Percentiles rank a stretch among this genome's conserved stretches.
These are phyloP conservation scores for Pogoniulus pusillus DNA, from an alignment of 2,797 vertebrate species.

Conservation along the genomic window DNA sequence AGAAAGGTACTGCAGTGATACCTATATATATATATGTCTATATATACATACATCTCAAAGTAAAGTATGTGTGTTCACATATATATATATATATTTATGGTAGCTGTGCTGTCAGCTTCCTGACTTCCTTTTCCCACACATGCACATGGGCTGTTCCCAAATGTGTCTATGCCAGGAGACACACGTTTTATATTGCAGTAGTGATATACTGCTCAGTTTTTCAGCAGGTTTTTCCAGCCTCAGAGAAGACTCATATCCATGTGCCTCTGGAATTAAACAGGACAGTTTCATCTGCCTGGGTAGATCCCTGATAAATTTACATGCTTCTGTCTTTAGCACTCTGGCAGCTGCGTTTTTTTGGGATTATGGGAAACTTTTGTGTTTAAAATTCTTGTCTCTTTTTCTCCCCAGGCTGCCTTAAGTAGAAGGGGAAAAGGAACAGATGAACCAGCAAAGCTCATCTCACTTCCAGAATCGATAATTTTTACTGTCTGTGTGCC, in stretches of 20 bases:
- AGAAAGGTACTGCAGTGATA: not conserved
- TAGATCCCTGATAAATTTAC: constrained; percentile 5
- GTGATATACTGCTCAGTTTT: not conserved
- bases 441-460: not conserved
- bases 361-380: not conserved
- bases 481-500: not conserved
- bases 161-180: not conserved
- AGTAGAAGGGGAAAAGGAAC: not conserved
- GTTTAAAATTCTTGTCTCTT: constrained; percentile 9
- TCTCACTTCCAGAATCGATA: not conserved
- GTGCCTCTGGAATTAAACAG: not conserved
- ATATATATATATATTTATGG: not conserved
- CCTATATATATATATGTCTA: too few species aligned
- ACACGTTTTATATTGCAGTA: not conserved
- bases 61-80: too few species aligned
- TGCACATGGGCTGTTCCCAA: not conserved
- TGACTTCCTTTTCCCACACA: not conserved
- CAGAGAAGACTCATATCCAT: not conserved
- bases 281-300: not conserved
- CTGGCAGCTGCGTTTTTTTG: not conserved
- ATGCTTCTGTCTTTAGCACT: not conserved
- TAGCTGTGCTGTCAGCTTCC: not conserved
- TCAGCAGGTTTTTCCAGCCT: not conserved
- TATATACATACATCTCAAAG: too few species aligned
- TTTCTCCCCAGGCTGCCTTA: constrained; percentile 14